Evolutionary conservation across 2,113 vertebrate species (phyloP).

Genomic region (Ahaetulla prasina): DNA sequence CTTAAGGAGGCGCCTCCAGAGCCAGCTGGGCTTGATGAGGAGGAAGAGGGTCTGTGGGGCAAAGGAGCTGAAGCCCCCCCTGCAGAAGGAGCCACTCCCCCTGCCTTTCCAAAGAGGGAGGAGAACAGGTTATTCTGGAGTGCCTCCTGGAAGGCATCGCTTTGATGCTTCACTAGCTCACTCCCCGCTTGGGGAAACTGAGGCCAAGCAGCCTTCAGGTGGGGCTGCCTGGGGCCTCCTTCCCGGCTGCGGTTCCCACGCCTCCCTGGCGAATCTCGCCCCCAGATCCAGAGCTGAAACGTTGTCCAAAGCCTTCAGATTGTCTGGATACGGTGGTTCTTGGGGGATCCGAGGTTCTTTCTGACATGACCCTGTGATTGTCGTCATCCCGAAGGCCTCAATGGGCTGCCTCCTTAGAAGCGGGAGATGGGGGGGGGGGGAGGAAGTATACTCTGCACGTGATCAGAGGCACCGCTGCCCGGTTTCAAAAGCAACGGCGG

Average conservation of each 20-base stretch:
- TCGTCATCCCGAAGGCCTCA: no score
- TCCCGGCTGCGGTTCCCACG: not conserved
- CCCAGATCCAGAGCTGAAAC: not conserved
- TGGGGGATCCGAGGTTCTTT: not conserved
- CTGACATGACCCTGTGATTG: no score
- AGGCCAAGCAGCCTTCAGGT: not conserved
- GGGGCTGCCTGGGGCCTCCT: not conserved
- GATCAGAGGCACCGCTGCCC: not conserved
- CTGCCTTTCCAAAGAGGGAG: not conserved
- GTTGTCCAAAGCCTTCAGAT: no score
- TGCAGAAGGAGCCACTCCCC: not conserved
- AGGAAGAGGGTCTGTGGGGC: no score
- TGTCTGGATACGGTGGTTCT: not conserved
- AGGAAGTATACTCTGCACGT: not conserved
- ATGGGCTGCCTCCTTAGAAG: not conserved
- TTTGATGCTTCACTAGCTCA: fast-evolving
- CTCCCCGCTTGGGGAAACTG: not conserved
- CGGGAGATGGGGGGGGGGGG: no score
- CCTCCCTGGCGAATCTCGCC: not conserved
- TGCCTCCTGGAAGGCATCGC: not conserved
- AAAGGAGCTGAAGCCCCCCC: no score
- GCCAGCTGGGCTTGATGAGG: not conserved
- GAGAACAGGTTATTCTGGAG: not conserved
- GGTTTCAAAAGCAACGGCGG: fast-evolving
- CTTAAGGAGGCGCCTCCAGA: no score